These are phyloP conservation scores for Baryphthengus martii DNA, from an alignment of 2,113 vertebrate genomes.

Conservation along the genomic window DNA sequence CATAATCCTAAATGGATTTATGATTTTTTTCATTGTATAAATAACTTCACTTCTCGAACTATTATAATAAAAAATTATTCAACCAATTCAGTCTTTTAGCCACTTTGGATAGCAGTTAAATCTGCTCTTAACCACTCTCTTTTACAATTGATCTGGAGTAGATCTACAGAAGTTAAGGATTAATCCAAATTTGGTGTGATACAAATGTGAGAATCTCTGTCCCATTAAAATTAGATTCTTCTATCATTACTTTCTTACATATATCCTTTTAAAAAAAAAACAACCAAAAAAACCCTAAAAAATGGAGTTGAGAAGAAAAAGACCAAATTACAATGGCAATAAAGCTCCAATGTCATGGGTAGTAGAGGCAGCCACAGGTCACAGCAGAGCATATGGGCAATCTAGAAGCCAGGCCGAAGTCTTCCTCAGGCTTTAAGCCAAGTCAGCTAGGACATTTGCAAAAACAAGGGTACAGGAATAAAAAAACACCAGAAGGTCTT, in stretches of 20 bases:
- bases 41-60: not conserved
- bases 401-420: not conserved
- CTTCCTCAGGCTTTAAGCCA: not conserved
- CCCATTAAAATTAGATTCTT: not conserved
- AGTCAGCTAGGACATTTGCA: not conserved
- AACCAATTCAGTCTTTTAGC: not conserved
- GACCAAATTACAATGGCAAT: not conserved
- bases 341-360: not conserved
- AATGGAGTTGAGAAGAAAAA: not conserved
- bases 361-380: not conserved
- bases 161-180: not conserved
- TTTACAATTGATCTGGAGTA: not conserved
- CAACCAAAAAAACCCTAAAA: too few species aligned
- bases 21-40: not conserved
- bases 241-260: not conserved
- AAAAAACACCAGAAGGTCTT: not conserved
- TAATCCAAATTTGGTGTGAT: not conserved
- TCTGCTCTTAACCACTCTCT: not conserved
- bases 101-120: not conserved
- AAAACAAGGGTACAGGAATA: not conserved
- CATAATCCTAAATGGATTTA: not conserved
- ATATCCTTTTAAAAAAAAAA: not conserved
- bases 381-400: rapidly evolving
- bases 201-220: not conserved
- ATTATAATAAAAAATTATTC: not conserved